A percentile compares a stretch with the other conserved stretches of the same genome.
phyloP scores from a whole-genome alignment of 2,113 vertebrate genomes.

The Otocyon megalotis region DNA sequence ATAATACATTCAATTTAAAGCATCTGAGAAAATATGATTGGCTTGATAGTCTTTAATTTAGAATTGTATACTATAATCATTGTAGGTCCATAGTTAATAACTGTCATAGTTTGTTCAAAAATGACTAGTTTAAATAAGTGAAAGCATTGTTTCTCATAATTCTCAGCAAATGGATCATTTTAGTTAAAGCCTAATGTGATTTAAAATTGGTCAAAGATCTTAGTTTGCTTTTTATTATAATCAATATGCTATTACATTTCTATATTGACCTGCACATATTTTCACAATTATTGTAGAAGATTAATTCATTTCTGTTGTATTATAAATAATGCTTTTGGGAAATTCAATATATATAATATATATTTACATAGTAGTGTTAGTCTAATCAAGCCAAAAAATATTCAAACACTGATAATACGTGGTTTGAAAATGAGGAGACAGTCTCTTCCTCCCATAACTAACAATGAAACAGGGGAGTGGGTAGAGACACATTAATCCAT shows the following conservation, averaged over 20 bases:
- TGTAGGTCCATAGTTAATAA: background rate
- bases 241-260: background rate
- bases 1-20: background rate
- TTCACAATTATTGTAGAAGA: background rate
- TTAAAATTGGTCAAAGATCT: background rate
- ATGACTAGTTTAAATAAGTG: background rate
- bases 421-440: background rate
- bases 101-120: background rate
- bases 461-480: background rate
- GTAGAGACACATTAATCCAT: background rate
- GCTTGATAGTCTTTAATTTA: background rate
- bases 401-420: background rate
- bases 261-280: background rate
- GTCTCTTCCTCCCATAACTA: background rate
- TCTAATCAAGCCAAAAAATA: background rate
- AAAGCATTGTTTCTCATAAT: background rate
- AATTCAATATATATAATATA: background rate
- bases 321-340: background rate
- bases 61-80: background rate
- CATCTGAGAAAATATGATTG: background rate
- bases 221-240: background rate
- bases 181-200: background rate
- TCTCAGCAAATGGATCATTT: background rate
- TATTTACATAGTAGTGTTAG: background rate
- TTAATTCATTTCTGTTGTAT: background rate